Base-by-base conservation (phyloP, 2,888 invertebrate species). In the Platycnemis pennipes region DNA sequence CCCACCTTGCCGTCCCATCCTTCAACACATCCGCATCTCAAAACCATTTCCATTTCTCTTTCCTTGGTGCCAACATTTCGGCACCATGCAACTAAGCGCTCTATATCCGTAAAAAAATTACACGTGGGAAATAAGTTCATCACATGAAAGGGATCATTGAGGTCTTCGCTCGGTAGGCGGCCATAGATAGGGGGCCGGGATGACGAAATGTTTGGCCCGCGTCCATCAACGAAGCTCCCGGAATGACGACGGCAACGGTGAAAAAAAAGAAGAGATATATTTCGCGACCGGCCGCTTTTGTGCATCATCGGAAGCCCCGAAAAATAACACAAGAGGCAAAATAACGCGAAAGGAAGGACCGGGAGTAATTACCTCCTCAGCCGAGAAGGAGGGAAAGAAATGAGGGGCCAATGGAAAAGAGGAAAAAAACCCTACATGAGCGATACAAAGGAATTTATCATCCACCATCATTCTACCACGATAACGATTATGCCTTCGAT, bases 381-480 rank as follows among this genome's bases (percentile, higher is more conserved):
- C 77, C 77, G 13, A 7, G 77, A n/a, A 0, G 26, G n/a, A 63
- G 16, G 37, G 16, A 26, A 77, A 37, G 77, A 26, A 11, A 26
- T 3, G 77, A 31, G 3, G 26, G 26, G 16, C 11, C 22, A 2
- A 63, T 63, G 26, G 7, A 16, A 63, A 63, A 37, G 16, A 26
- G 46, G 46, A 87, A 44, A 45, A 46, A 19, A 44, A 45, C 45
- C 26, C 22, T 2, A 26, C 44, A 26, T n/a, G n/a, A 13, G 5
- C 22, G 44, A 26, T 63, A 16, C 91, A 63, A 26, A n/a, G 63
- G 91, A 42, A 91, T 69, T 91, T 44, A 91, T 63, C 63, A 91
- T 63, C 56, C 91, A 44, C 13, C 91, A 87, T 87, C n/a, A 91
- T 91, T 63, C 56, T 69, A 63, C 91, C 56, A 63, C 19, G 91